Conservation (phyloP, 2,888 invertebrate species). For the Cephonodes hylas region DNA sequence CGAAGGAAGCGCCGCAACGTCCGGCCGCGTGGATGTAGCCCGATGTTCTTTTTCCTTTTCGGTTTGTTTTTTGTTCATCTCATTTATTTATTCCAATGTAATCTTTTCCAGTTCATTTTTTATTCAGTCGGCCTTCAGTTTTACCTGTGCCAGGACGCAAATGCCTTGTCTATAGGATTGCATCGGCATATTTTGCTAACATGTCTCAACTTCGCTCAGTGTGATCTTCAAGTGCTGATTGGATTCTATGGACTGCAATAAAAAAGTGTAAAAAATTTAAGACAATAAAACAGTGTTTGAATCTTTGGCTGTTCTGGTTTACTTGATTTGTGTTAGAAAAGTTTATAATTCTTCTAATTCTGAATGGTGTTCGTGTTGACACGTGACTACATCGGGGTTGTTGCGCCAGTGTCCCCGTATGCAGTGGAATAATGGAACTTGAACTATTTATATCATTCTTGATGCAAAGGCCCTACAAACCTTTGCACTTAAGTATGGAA, state of each 20-base stretch:
- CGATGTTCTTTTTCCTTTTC: slow-evolving; percentile 76
- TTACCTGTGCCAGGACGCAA: slow-evolving; percentile 78
- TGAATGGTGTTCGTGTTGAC: slow-evolving; percentile 32
- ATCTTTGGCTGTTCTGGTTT: neutral
- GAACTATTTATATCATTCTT: slow-evolving; percentile 69
- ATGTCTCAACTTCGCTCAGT: neutral
- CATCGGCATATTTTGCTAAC: slow-evolving; percentile 30
- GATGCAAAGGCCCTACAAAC: slow-evolving; percentile 63
- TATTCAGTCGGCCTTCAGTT: slow-evolving; percentile 81
- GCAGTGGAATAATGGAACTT: slow-evolving; percentile 74
- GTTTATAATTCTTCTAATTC: neutral
- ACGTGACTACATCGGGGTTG: slow-evolving; percentile 32
- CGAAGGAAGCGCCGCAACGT: slow-evolving; percentile 81
- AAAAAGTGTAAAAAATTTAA: too few relatives aligned
- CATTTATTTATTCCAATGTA: slow-evolving; percentile 83
- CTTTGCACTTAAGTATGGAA: slow-evolving; percentile 68
- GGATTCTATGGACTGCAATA: too few relatives aligned
- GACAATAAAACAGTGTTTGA: too few relatives aligned
- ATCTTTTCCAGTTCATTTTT: slow-evolving; percentile 81
- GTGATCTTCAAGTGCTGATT: neutral
- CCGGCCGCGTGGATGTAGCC: slow-evolving; percentile 80
- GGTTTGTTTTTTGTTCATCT: slow-evolving; percentile 80
- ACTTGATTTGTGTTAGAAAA: neutral
- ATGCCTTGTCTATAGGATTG: slow-evolving; percentile 53
- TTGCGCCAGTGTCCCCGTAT: slow-evolving; percentile 32